These are phyloP conservation scores for Gobiocypris rarus DNA, from an alignment of 2,113 vertebrate genomes.

Conservation along the genomic window DNA sequence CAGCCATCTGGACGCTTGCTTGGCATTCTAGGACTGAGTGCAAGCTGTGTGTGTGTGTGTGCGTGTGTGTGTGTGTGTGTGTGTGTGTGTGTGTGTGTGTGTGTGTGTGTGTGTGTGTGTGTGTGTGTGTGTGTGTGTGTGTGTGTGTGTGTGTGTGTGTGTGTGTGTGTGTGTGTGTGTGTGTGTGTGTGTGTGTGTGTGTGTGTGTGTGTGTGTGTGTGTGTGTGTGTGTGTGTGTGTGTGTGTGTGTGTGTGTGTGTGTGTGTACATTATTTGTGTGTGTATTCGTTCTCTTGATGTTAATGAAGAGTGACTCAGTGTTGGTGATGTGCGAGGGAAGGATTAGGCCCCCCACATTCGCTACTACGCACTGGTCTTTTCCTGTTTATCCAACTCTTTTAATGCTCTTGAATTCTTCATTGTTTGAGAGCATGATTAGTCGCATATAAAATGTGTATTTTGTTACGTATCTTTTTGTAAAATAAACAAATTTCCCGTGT, in stretches of 20 bases:
- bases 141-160: conserved; percentile 48
- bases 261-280: conserved; percentile 36
- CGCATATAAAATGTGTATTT: conserved; percentile 57
- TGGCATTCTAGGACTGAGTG: conserved; percentile 71
- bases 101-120: conserved; percentile 43
- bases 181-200: conserved; percentile 49
- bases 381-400: conserved; percentile 9
- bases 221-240: conserved; percentile 55
- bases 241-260: conserved; percentile 49
- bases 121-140: conserved; percentile 49
- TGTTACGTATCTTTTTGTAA: conserved; percentile 63
- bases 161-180: conserved; percentile 47
- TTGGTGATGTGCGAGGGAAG: conserved; percentile 57
- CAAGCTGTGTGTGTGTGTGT: conserved; percentile 66
- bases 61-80: conserved; percentile 44
- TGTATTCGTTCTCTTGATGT: conserved; percentile 66
- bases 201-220: conserved; percentile 46
- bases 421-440: not conserved
- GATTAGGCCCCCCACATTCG: conserved; percentile 65
- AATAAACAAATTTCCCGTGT: conserved; percentile 65
- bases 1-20: conserved; percentile 79
- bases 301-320: conserved; percentile 66
- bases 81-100: conserved; percentile 53
- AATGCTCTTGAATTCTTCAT: conserved; percentile 14
- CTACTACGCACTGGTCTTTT: conserved; percentile 54